Evolutionary conservation across 2,797 vertebrate species (phyloP).

Genomic region (Syndactyla subalaris): DNA sequence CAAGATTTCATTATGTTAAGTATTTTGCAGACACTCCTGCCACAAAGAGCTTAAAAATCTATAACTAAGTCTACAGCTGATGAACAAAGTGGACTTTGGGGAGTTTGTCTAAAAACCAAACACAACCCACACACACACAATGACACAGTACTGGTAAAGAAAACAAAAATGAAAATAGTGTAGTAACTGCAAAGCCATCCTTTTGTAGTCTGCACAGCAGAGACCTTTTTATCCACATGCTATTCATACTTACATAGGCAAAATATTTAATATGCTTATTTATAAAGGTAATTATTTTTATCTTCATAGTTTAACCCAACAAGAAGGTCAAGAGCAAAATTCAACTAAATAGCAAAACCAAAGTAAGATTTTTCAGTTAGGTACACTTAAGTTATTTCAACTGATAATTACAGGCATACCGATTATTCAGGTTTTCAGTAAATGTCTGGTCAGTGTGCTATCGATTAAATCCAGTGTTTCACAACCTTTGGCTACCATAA

Average conservation of each 20-base stretch:
- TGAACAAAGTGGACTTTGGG: neutral
- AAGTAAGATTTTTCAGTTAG: neutral
- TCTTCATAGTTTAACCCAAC: neutral
- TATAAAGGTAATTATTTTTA: neutral
- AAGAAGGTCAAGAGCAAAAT: neutral
- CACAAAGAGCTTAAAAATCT: conserved; percentile 7
- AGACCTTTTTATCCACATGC: neutral
- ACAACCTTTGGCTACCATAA: neutral
- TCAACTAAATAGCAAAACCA: neutral
- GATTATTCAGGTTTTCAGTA: neutral
- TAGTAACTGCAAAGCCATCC: neutral
- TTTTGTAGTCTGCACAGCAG: neutral
- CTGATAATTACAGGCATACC: neutral
- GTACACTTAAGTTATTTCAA: neutral
- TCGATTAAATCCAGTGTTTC: neutral
- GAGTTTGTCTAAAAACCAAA: neutral
- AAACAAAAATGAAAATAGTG: neutral
- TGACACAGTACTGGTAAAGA: neutral
- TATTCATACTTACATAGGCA: neutral
- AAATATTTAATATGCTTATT: neutral
- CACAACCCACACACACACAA: neutral
- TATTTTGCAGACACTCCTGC: neutral
- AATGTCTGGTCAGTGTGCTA: neutral
- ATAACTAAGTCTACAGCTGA: neutral
- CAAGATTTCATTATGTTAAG: neutral